A percentile compares a stretch with the other conserved stretches of the same genome.
phyloP scores from a whole-genome alignment of 2,888 invertebrate genomes.

The Cephus sareptanus region DNA sequence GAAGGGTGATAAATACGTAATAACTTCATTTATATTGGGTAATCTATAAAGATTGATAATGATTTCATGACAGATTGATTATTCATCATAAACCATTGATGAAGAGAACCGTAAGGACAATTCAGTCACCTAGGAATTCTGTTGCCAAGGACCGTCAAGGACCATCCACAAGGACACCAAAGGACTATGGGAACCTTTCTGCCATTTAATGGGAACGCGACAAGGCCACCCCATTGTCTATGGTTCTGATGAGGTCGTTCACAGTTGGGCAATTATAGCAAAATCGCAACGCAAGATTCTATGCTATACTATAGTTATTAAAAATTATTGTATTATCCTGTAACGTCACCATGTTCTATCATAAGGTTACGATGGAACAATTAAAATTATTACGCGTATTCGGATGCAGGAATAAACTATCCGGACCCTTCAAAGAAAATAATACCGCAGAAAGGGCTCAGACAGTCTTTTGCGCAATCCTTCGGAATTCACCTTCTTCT shows the following conservation, averaged over 20 bases:
- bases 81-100: not conserved
- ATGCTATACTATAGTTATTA: not conserved
- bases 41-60: not conserved
- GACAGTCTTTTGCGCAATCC: not conserved
- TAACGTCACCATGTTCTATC: not conserved
- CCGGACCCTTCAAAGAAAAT: not conserved
- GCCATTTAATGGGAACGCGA: conserved; percentile 31
- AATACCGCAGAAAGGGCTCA: not conserved
- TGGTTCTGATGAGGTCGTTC: conserved; percentile 30
- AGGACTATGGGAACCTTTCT: not conserved
- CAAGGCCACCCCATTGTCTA: conserved; percentile 36
- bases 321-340: not conserved
- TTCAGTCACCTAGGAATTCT: not conserved
- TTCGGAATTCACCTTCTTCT: not conserved
- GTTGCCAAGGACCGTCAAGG: not conserved
- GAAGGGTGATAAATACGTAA: not conserved
- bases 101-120: not conserved
- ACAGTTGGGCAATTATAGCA: conserved; percentile 30
- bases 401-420: not conserved
- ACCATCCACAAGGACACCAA: not conserved
- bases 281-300: conserved; percentile 3
- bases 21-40: not conserved
- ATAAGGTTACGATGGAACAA: not conserved
- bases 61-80: not conserved
- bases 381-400: not conserved